These are phyloP conservation scores for Rhinolophus sinicus DNA, from an alignment of 2,113 vertebrate genomes.

Conservation along the genomic window DNA sequence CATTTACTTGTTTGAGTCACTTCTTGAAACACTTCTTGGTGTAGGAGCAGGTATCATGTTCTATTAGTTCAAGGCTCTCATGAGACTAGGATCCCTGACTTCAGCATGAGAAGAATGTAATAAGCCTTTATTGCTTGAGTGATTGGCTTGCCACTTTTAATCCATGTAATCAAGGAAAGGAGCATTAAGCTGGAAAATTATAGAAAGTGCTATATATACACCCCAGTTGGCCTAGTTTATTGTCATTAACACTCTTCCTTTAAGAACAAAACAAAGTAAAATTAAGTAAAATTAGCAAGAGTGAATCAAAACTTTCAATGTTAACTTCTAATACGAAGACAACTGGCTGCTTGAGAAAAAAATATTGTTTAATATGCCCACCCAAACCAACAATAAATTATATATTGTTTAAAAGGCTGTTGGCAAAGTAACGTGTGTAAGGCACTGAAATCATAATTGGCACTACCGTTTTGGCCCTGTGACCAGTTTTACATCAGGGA, in stretches of 20 bases:
- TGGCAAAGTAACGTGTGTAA: slow-evolving; percentile 77
- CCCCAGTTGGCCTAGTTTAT: not conserved
- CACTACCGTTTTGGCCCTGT: slow-evolving; percentile 88
- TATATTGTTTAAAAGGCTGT: slow-evolving; percentile 76
- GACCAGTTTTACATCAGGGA: slow-evolving; percentile 86
- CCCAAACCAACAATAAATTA: slow-evolving; percentile 79
- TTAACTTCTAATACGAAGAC: slow-evolving; percentile 69
- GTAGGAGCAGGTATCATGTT: not conserved
- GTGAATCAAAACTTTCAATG: slow-evolving; percentile 70
- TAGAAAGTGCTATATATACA: slow-evolving; percentile 28
- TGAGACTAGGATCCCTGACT: not conserved
- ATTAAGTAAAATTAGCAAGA: not conserved
- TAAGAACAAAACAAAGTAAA: slow-evolving; percentile 54
- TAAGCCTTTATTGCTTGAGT: not conserved
- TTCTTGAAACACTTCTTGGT: not conserved
- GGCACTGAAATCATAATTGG: slow-evolving; percentile 86
- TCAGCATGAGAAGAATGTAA: slow-evolving; percentile 21
- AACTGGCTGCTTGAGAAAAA: slow-evolving; percentile 49
- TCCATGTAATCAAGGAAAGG: slow-evolving; percentile 10
- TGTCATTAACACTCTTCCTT: slow-evolving; percentile 58
- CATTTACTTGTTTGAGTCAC: not conserved
- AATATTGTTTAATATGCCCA: slow-evolving; percentile 68
- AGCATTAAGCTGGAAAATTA: slow-evolving; percentile 60
- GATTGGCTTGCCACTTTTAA: not conserved
- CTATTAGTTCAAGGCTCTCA: not conserved